Evolutionary conservation across 2,113 vertebrate genomes (phyloP), one percentile per base, ranked within the genome.

Genomic region (Canis aureus): DNA sequence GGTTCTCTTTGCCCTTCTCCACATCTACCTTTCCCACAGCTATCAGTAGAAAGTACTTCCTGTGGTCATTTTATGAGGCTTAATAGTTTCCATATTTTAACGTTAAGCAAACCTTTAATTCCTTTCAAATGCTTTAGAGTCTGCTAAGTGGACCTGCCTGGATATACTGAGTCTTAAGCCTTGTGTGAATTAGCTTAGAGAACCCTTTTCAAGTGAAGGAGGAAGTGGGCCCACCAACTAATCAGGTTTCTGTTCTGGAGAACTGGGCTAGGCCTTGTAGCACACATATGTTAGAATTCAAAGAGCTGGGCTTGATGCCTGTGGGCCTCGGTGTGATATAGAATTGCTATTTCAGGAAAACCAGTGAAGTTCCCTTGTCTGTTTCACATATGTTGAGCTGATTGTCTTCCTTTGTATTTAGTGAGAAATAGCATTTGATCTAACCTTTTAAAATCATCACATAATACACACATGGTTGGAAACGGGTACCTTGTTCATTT

Each of bases 341-440:
- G 92, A 94, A 83, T 95, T 85, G 73, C 88, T 96, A 66, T 93
- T 93, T 96, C 29, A n/a, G n/a, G 86, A 97, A 87, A 97, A 92
- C 90, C 80, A 96, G 92, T 92, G 87, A 95, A 94, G 71, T 95
- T 97, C 59, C 94, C 94, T 95, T 93, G 78, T 96, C 94, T 95
- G 81, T 66, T 97, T 96, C 83, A 94, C 83, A 89, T 98, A 95
- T 97, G 92, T 89, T 97, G 87, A 96, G 51, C 76, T 96, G 80
- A 96, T 97, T 97, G 89, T 93, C 83, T 97, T 95, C 53, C 89
- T 96, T 98, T 93, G 60, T 76, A 95, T 88, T 97, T 90, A 90
- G 29, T 87, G 91, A 87, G 69, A 81, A 88, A 90, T 67, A 43
- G 38, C 60, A 94, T 83, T 96, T 84, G 86, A 90, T 89, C 89